phyloP scores from a whole-genome alignment of 2,113 vertebrate species.

The Carassius gibelio region DNA sequence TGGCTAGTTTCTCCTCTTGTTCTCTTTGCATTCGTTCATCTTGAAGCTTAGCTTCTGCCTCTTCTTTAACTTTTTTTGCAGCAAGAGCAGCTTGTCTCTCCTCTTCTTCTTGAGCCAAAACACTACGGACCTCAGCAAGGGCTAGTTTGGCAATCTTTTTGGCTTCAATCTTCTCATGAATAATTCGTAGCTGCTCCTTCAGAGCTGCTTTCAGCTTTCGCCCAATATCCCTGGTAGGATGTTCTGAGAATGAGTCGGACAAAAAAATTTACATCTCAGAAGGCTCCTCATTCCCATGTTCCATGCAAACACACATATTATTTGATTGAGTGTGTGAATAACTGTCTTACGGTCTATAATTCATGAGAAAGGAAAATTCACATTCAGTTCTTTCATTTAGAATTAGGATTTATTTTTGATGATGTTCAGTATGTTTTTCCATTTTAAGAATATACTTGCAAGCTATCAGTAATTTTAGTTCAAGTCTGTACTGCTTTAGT shows the following conservation, averaged over 20 bases:
- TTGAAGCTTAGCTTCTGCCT: conserved; percentile 44
- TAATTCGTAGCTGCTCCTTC: conserved; percentile 79
- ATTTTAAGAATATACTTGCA: too few species aligned
- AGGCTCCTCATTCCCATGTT: neutral
- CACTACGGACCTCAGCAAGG: conserved; percentile 65
- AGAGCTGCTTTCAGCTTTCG: conserved; percentile 77
- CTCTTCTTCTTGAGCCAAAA: conserved; percentile 67
- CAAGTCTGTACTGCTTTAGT: neutral
- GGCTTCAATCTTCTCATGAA: conserved; percentile 73
- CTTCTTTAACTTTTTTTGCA: conserved; percentile 54
- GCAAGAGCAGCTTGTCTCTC: conserved; percentile 59
- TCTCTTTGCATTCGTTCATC: conserved; percentile 35
- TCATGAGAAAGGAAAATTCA: neutral
- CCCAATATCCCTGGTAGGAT: conserved; percentile 58
- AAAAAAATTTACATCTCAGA: conserved; percentile 16
- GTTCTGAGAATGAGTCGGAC: conserved; percentile 58
- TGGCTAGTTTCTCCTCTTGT: conserved; percentile 34
- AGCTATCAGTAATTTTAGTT: neutral
- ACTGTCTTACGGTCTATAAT: neutral
- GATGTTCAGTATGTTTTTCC: neutral
- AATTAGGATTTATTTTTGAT: neutral
- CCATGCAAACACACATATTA: conserved; percentile 34
- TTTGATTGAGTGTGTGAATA: neutral
- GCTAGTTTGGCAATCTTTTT: conserved; percentile 73
- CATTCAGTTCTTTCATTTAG: neutral